Conservation (phyloP, 2,888 invertebrate genomes). For the Rapana venosa region DNA sequence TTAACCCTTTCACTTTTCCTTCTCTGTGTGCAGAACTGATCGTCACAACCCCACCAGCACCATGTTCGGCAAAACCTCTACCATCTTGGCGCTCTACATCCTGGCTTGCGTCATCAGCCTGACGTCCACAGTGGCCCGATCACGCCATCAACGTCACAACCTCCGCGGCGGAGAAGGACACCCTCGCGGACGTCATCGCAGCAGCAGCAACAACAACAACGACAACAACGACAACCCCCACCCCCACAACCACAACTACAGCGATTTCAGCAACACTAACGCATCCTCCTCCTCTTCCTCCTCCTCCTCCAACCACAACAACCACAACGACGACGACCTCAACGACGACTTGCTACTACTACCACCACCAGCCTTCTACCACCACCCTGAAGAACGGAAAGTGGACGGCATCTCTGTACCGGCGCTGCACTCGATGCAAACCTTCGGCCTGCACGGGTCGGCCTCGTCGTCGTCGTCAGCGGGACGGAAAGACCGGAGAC, state of each 20-base stretch:
- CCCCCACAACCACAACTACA: not conserved
- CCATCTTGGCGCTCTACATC: conserved; percentile 15
- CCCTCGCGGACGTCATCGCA: not conserved
- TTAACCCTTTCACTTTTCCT: not conserved
- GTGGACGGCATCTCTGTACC: conserved; percentile 27
- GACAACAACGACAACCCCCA: not conserved
- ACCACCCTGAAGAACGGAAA: not conserved
- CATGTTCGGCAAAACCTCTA: conserved; percentile 24
- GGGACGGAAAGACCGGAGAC: not conserved
- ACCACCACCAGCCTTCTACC: not conserved
- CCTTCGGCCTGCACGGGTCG: conserved; percentile 7
- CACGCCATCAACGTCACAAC: conserved; percentile 8
- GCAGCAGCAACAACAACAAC: not conserved
- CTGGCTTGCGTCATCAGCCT: conserved; percentile 1
- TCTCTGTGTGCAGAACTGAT: not conserved
- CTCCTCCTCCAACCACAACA: not conserved
- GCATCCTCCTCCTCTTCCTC: too few species aligned
- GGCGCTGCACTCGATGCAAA: conserved; percentile 36
- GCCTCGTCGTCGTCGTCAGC: not conserved
- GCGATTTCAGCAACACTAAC: not conserved
- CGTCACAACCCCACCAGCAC: not conserved
- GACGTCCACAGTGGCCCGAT: not conserved
- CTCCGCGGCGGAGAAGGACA: not conserved
- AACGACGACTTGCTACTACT: not conserved
- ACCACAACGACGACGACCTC: not conserved